phyloP scores from a whole-genome alignment of 2,797 vertebrate genomes.

The Hemibagrus guttatus region DNA sequence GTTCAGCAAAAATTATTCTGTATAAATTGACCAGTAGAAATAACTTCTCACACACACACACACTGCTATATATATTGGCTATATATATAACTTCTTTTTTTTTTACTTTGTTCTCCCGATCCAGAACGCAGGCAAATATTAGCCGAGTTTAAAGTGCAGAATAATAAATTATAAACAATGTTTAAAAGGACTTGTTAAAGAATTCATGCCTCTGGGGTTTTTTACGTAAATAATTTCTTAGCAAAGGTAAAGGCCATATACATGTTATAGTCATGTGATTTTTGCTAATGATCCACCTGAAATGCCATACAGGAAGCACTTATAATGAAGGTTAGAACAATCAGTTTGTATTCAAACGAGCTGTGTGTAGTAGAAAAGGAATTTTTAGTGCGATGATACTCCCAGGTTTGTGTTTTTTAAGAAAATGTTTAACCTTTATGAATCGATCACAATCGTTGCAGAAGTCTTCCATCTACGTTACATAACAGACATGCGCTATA shows the following conservation, averaged over 20 bases:
- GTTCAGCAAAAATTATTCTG: not conserved
- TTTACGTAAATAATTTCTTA: not conserved
- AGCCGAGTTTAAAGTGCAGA: not conserved
- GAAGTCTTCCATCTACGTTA: not conserved
- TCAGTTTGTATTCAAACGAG: not conserved
- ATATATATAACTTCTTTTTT: too few relatives aligned
- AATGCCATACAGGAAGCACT: not conserved
- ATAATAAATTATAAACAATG: not conserved
- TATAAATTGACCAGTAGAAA: not conserved
- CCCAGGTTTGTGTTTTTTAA: not conserved
- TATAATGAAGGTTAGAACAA: not conserved
- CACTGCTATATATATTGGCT: not conserved
- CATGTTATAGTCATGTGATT: not conserved
- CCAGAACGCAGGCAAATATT: not conserved
- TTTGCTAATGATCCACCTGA: not conserved
- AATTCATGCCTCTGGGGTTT: not conserved
- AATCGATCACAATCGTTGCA: not conserved
- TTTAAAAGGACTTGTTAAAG: not conserved
- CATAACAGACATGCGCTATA: not conserved
- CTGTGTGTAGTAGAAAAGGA: not conserved
- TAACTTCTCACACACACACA: not conserved
- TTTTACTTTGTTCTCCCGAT: not conserved
- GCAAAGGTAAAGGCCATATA: not conserved
- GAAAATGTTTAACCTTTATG: not conserved
- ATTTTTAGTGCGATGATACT: not conserved